phyloP scores from a whole-genome alignment of 2,888 invertebrate species.

The Spilarctia lutea region DNA sequence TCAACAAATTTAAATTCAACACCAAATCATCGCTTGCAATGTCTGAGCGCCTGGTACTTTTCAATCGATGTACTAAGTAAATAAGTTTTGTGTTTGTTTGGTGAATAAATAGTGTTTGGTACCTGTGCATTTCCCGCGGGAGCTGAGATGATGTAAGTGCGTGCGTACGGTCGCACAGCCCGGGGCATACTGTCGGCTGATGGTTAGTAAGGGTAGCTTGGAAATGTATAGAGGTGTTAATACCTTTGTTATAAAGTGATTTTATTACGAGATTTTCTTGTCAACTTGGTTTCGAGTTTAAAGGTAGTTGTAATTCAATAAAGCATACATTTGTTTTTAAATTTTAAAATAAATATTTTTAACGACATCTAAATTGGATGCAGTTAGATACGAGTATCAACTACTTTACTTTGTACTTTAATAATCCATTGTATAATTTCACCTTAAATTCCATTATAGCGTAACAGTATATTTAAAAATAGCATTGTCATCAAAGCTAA shows the following conservation, averaged over 20 bases:
- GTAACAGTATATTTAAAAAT: too few relatives aligned
- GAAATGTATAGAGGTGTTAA: conserved; percentile 63
- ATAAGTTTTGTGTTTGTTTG: conserved; percentile 35
- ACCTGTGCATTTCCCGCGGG: conserved; percentile 68
- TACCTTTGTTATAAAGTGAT: conserved; percentile 23
- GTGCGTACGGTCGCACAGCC: conserved; percentile 57
- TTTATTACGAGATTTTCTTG: not conserved
- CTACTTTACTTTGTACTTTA: too few relatives aligned
- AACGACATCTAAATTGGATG: not conserved
- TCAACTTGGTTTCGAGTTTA: not conserved
- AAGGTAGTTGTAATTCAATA: not conserved
- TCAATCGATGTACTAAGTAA: conserved; percentile 23
- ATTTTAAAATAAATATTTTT: too few relatives aligned
- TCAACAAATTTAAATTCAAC: conserved; percentile 17
- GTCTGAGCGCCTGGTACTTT: conserved; percentile 31
- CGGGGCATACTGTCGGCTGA: conserved; percentile 69
- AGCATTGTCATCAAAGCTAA: too few relatives aligned
- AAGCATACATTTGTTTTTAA: too few relatives aligned
- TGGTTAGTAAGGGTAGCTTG: conserved; percentile 62
- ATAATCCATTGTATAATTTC: too few relatives aligned
- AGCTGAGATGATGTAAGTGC: conserved; percentile 43
- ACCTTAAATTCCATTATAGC: too few relatives aligned
- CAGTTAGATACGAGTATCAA: too few relatives aligned
- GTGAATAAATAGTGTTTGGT: conserved; percentile 46
- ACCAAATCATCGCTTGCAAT: conserved; percentile 16